phyloP scores from a whole-genome alignment of 30 jellyfish, hydroid and myxozoan genomes.

The Rhopilema esculentum region DNA sequence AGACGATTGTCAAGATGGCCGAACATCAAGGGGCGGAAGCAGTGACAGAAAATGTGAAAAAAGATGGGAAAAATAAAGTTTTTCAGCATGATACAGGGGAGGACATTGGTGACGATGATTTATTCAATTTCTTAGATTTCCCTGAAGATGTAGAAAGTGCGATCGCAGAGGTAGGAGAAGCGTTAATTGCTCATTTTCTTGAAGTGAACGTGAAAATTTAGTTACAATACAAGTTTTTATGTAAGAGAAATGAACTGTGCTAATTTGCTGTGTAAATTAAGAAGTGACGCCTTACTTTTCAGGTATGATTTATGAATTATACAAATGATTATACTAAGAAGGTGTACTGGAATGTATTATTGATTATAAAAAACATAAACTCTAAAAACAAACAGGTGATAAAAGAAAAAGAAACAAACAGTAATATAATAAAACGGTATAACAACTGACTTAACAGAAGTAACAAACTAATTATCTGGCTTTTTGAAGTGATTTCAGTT shows the following conservation, averaged over 20 bases:
- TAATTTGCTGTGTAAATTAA: not conserved
- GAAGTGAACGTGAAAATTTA: not conserved
- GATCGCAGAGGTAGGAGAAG: conserved; percentile 76
- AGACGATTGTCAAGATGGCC: conserved; percentile 36
- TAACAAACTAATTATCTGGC: too few species aligned
- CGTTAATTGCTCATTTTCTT: not conserved
- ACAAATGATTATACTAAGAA: too few species aligned
- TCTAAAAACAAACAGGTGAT: too few species aligned
- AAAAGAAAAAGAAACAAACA: too few species aligned
- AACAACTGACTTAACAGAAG: too few species aligned
- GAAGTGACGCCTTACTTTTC: too few species aligned
- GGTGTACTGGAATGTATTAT: too few species aligned
- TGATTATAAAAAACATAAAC: too few species aligned
- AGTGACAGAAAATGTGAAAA: not conserved
- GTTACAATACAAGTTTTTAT: not conserved
- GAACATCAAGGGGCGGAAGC: conserved; percentile 31
- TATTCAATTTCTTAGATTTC: conserved; percentile 65
- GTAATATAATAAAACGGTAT: too few species aligned
- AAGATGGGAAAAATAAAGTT: not conserved
- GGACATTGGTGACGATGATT: conserved; percentile 73
- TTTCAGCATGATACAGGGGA: conserved; percentile 41
- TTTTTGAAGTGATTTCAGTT: too few species aligned
- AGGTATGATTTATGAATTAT: too few species aligned
- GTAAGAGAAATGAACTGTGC: not conserved
- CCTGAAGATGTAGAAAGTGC: conserved; percentile 96